A percentile compares a stretch with the other conserved stretches of the same genome.
Evolutionary conservation across 1,140 invertebrate genomes (phyloP).

Genomic region (Himalopsyche phryganea): DNA sequence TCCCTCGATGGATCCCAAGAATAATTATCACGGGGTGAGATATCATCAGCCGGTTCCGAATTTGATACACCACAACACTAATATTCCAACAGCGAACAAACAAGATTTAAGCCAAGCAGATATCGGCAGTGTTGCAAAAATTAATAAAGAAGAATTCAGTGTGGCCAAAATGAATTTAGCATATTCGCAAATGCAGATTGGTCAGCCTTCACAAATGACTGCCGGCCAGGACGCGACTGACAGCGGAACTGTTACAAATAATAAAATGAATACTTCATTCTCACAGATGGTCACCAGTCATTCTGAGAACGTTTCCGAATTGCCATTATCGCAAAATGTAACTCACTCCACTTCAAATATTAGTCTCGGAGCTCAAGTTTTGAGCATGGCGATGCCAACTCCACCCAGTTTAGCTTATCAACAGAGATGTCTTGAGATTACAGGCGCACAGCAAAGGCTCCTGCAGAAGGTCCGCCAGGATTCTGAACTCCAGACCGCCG

Average conservation of each 20-base stretch:
- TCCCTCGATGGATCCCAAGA: too few relatives aligned
- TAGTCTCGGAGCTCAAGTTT: conserved; percentile 30
- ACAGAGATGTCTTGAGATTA: conserved; percentile 29
- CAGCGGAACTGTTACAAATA: neutral
- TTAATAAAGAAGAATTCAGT: neutral
- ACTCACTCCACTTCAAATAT: conserved; percentile 22
- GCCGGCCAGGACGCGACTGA: conserved; percentile 7
- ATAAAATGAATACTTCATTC: neutral
- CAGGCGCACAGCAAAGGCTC: conserved; percentile 15
- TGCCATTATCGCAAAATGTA: neutral
- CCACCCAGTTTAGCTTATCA: conserved; percentile 29
- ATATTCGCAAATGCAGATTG: conserved; percentile 11
- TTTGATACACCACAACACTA: neutral
- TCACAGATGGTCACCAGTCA: neutral
- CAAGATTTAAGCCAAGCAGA: neutral
- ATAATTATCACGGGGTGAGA: too few relatives aligned
- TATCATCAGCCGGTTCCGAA: neutral
- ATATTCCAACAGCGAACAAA: conserved; percentile 6
- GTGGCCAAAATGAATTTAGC: neutral
- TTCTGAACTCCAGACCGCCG: neutral
- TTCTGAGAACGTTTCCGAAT: neutral
- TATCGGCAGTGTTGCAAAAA: too few relatives aligned
- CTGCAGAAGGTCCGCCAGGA: neutral
- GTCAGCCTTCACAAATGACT: conserved; percentile 6
- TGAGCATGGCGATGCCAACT: conserved; percentile 29